These are phyloP conservation scores for Tetramorium simillimum DNA, from an alignment of 1,140 invertebrate species.

Conservation along the genomic window DNA sequence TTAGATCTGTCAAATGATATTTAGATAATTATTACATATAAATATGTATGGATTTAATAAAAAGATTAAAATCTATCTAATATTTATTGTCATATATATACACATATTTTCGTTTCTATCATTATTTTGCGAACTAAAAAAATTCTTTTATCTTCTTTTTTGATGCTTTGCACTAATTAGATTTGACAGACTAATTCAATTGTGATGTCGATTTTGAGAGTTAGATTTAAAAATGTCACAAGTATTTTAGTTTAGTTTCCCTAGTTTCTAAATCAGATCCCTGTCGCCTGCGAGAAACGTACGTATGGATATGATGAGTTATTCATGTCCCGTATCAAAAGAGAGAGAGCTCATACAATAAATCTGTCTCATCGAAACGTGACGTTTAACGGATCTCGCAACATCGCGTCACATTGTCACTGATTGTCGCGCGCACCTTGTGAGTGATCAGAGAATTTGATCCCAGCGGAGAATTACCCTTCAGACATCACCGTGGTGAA, in stretches of 20 bases:
- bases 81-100: neutral
- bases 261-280: neutral
- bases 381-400: constrained; percentile 10
- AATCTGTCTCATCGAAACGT: constrained; percentile 30
- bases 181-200: neutral
- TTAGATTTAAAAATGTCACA: neutral
- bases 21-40: neutral
- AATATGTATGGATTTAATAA: neutral
- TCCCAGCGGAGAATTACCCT: constrained; percentile 44
- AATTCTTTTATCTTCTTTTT: neutral
- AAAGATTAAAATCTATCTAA: neutral
- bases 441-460: constrained; percentile 45
- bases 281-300: neutral
- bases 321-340: constrained; percentile 3
- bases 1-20: neutral
- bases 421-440: constrained; percentile 30
- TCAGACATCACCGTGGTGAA: constrained; percentile 3
- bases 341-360: constrained; percentile 11
- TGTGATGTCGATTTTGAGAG: neutral
- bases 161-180: neutral
- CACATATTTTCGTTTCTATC: neutral
- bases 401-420: neutral
- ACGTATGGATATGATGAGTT: neutral
- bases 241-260: neutral
- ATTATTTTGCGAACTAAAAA: neutral